Evolutionary conservation across 2,888 invertebrate species (phyloP).

Genomic region (Cantharis nigra): DNA sequence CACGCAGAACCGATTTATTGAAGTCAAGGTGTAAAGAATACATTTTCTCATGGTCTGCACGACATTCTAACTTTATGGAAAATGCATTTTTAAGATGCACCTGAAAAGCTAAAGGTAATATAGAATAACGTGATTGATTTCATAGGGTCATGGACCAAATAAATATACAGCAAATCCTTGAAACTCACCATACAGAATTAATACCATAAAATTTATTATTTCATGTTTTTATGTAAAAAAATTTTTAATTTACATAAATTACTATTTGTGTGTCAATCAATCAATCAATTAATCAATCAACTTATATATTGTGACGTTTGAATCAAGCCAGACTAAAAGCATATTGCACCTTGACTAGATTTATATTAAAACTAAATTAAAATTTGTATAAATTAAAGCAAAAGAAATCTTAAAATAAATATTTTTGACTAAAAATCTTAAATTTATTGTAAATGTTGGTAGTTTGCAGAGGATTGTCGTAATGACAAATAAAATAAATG

Average conservation of each 20-base stretch:
- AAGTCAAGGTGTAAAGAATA: background rate
- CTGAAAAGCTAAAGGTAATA: background rate
- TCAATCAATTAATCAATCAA: too few species aligned
- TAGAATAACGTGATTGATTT: background rate
- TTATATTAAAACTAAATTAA: too few species aligned
- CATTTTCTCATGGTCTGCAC: background rate
- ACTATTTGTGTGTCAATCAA: background rate
- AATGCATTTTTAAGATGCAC: background rate
- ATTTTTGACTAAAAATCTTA: too few species aligned
- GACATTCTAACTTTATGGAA: background rate
- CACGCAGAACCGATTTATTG: background rate
- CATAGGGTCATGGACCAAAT: background rate
- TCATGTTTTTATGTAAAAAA: too few species aligned
- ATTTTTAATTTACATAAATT: background rate
- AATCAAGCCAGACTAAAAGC: too few species aligned
- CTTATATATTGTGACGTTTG: too few species aligned
- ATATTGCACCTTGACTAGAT: too few species aligned
- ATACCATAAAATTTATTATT: background rate
- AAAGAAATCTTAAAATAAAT: too few species aligned
- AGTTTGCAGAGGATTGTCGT: too few species aligned
- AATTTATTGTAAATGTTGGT: too few species aligned
- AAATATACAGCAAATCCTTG: background rate
- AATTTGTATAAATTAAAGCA: too few species aligned
- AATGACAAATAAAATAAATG: too few species aligned
- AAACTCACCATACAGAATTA: background rate